Evolutionary conservation across 2,888 invertebrate genomes (phyloP).

Genomic region (Chorisops tibialis): DNA sequence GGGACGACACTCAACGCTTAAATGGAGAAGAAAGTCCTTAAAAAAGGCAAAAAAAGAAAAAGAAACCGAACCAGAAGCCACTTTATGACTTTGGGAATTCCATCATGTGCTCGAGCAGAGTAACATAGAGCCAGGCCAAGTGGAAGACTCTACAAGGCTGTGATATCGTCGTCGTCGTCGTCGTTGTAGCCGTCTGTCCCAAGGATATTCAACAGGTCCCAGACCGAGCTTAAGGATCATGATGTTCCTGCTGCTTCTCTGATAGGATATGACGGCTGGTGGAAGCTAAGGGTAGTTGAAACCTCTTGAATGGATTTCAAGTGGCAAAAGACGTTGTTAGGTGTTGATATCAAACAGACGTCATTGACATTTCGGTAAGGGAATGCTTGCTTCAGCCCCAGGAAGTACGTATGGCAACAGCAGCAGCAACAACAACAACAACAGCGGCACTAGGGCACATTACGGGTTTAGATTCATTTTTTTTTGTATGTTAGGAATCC

Average conservation of each 20-base stretch:
- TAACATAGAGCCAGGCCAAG: no score
- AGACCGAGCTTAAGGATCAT: background rate
- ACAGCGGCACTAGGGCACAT: no score
- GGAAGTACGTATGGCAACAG: background rate
- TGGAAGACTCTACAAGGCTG: no score
- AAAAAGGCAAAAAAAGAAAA: no score
- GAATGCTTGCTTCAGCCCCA: background rate
- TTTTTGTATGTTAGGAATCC: no score
- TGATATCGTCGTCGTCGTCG: background rate
- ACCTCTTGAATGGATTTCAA: slow-evolving; percentile 15
- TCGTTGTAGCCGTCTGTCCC: background rate
- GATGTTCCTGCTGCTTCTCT: slow-evolving; percentile 3
- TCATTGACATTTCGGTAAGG: background rate
- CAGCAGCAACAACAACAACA: background rate
- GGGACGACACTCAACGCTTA: no score
- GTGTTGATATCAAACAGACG: slow-evolving; percentile 5
- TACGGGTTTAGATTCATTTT: no score
- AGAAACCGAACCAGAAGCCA: no score
- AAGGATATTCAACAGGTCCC: slow-evolving; percentile 10
- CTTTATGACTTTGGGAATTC: no score
- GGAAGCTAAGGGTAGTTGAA: background rate
- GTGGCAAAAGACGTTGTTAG: slow-evolving; percentile 10
- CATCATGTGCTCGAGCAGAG: no score
- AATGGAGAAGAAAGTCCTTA: no score
- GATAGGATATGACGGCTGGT: background rate